Evolutionary conservation across 2,888 invertebrate species (phyloP).

Genomic region (Leptarthrus brevirostris): DNA sequence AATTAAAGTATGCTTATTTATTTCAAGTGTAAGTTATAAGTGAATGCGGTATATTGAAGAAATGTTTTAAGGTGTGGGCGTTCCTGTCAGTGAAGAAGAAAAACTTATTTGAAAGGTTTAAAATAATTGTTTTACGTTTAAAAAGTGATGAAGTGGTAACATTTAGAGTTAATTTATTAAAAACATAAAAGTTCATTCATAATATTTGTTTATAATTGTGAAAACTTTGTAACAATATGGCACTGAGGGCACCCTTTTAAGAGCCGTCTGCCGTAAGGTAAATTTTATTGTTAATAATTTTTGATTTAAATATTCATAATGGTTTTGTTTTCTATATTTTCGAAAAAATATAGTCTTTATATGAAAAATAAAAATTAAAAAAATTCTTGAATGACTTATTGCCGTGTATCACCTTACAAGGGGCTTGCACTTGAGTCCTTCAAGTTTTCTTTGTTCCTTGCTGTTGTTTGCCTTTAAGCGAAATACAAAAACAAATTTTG

Average conservation of each 20-base stretch:
- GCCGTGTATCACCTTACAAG: no score
- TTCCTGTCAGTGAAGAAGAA: slow-evolving; percentile 36
- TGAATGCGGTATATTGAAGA: neutral
- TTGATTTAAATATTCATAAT: no score
- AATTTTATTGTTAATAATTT: neutral
- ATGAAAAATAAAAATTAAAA: no score
- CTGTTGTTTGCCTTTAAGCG: no score
- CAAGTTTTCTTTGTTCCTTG: no score
- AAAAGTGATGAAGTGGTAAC: neutral
- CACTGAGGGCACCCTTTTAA: neutral
- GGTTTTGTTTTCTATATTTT: no score
- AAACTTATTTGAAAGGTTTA: neutral
- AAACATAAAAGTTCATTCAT: neutral
- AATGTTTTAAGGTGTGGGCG: slow-evolving; percentile 43
- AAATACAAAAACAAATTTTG: no score
- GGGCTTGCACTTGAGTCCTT: no score
- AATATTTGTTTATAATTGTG: neutral
- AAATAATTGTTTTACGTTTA: neutral
- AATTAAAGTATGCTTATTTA: neutral
- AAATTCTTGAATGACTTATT: no score
- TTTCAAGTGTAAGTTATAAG: neutral
- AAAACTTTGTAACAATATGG: slow-evolving; percentile 28
- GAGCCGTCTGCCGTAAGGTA: slow-evolving; percentile 13
- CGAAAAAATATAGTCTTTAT: no score
- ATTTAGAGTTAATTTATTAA: neutral